Percentiles rank a stretch among this genome's conserved stretches.
These are phyloP conservation scores for Cassiopea andromeda DNA, from an alignment of 30 jellyfish, hydroid and myxozoan genomes.

Conservation along the genomic window DNA sequence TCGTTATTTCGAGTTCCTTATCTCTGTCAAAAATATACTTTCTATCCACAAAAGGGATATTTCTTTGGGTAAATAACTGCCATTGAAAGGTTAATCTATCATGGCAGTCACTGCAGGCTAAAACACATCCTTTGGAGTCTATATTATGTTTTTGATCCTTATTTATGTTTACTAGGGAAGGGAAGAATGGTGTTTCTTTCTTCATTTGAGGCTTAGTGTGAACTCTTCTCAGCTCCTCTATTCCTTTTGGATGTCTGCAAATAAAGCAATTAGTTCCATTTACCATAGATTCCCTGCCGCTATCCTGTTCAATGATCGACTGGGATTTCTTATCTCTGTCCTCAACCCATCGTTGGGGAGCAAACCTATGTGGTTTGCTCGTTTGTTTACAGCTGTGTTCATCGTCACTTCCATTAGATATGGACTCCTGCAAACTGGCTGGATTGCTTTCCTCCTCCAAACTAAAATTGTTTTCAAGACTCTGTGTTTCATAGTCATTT, in stretches of 20 bases:
- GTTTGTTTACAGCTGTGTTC: not conserved
- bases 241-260: constrained; percentile 35
- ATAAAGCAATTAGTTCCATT: constrained; percentile 22
- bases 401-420: not conserved
- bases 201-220: constrained; percentile 75
- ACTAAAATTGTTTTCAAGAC: not conserved
- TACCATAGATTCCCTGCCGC: not conserved
- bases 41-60: constrained; percentile 70
- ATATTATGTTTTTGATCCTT: constrained; percentile 13
- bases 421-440: not conserved
- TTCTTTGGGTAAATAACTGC: constrained; percentile 56
- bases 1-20: not conserved
- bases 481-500: not conserved
- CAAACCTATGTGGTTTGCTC: not conserved
- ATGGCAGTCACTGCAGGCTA: constrained; percentile 42
- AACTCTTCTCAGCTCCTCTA: constrained; percentile 9
- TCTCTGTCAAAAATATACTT: constrained; percentile 4
- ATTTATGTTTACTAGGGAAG: constrained; percentile 22
- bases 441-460: constrained; percentile 5
- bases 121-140: constrained; percentile 68
- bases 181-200: constrained; percentile 79
- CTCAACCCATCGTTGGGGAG: not conserved
- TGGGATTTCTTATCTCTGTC: not conserved
- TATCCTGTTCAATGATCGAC: not conserved
- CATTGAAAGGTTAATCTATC: constrained; percentile 63